phyloP scores from a whole-genome alignment of 2,113 vertebrate genomes.

The Cyprinodon brontotheroides region DNA sequence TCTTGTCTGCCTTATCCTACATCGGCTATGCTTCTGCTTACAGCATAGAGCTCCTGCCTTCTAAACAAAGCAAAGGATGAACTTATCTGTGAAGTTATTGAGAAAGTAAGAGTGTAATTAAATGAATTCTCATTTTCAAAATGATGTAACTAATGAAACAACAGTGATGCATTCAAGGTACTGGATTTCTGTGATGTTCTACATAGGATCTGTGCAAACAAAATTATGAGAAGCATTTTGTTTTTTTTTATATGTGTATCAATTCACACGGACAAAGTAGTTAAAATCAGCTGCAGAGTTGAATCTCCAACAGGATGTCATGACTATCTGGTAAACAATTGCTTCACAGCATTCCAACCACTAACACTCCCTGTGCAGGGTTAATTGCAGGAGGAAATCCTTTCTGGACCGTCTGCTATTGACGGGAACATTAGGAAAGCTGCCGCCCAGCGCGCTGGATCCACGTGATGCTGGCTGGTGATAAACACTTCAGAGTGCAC shows the following conservation, averaged over 20 bases:
- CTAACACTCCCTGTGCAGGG: too few species aligned
- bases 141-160: neutral
- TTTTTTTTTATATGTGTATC: neutral
- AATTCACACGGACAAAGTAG: neutral
- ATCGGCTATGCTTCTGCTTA: constrained; percentile 61
- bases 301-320: constrained; percentile 51
- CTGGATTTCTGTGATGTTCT: neutral
- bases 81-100: constrained; percentile 35
- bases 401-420: constrained; percentile 45
- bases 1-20: constrained; percentile 60
- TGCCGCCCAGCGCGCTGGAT: constrained; percentile 27
- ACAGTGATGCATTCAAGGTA: neutral
- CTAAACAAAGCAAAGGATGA: constrained; percentile 32
- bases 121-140: constrained; percentile 4
- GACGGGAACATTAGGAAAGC: constrained; percentile 66
- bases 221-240: neutral
- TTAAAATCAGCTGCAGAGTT: constrained; percentile 9
- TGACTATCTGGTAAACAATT: constrained; percentile 66
- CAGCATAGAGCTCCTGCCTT: constrained; percentile 26
- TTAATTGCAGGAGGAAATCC: too few species aligned
- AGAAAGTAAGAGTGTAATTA: constrained; percentile 30
- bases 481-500: constrained; percentile 36
- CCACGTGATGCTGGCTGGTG: constrained; percentile 17
- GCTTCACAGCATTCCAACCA: too few species aligned
- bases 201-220: neutral